Conservation (phyloP, 30 jellyfish, hydroid and myxozoan species). For the Cassiopea andromeda region DNA sequence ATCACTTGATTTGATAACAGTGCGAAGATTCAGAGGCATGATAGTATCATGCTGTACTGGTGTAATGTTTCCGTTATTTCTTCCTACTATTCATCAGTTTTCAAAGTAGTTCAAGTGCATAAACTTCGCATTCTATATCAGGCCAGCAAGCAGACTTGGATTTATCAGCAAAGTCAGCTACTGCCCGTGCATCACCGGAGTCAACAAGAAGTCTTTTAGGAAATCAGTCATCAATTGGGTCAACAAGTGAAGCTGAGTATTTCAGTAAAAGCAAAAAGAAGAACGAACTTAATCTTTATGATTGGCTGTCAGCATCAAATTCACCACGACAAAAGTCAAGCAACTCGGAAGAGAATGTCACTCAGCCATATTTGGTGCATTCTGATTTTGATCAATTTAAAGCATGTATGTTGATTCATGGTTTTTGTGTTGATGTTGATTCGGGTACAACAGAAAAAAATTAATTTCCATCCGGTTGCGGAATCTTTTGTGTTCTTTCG, state of each 20-base stretch:
- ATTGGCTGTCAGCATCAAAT: slow-evolving; percentile 75
- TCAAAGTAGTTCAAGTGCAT: too few species aligned
- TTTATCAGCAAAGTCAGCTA: not conserved
- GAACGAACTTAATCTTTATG: slow-evolving; percentile 59
- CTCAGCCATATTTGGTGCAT: not conserved
- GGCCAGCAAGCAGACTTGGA: not conserved
- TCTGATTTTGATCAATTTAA: not conserved
- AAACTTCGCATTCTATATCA: too few species aligned
- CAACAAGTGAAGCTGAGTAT: slow-evolving; percentile 54
- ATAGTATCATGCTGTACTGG: too few species aligned
- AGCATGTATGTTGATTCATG: not conserved
- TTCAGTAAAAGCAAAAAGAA: slow-evolving; percentile 28
- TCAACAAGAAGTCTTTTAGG: slow-evolving; percentile 62
- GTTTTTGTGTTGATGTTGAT: too few species aligned
- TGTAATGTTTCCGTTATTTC: too few species aligned
- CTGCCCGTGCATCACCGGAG: slow-evolving; percentile 47
- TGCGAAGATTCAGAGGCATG: too few species aligned
- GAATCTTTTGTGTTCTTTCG: too few species aligned
- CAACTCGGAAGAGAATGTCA: not conserved
- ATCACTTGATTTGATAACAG: too few species aligned
- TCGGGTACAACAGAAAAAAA: too few species aligned
- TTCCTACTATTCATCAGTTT: too few species aligned
- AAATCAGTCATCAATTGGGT: slow-evolving; percentile 31
- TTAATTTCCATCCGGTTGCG: too few species aligned
- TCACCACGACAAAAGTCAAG: slow-evolving; percentile 65